These are phyloP conservation scores for Athalia rosae DNA, from an alignment of 2,888 invertebrate genomes.

Conservation along the genomic window DNA sequence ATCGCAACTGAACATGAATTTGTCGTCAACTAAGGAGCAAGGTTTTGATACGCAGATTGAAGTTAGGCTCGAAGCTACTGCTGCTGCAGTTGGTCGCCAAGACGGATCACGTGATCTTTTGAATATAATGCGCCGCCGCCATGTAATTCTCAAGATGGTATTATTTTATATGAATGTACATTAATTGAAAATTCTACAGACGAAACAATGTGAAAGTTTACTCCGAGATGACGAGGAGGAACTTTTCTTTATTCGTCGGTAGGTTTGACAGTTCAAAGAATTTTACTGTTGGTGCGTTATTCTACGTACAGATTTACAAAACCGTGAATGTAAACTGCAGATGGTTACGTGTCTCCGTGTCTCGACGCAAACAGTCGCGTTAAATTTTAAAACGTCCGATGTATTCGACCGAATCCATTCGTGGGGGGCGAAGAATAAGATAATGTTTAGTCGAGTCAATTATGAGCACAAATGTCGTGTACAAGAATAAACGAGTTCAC, in stretches of 20 bases:
- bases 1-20: constrained; percentile 9
- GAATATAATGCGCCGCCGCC: no score
- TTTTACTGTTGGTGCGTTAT: no score
- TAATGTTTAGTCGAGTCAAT: no score
- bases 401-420: constrained; percentile 21
- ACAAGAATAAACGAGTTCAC: no score
- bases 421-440: constrained; percentile 12
- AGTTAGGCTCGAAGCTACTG: neutral
- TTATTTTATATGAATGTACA: no score
- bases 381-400: constrained; percentile 33
- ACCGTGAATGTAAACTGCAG: neutral
- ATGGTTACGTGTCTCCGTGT: constrained; percentile 13
- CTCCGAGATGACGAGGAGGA: no score
- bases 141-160: no score
- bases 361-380: constrained; percentile 26
- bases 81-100: neutral
- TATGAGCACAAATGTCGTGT: no score
- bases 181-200: no score
- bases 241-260: no score
- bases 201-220: no score
- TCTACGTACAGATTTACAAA: neutral
- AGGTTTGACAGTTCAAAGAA: no score
- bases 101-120: neutral
- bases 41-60: neutral
- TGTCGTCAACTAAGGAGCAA: neutral